Percentiles rank a stretch among this genome's conserved stretches.
These are phyloP conservation scores for Danionella dracula DNA, from an alignment of 2,797 vertebrate genomes.

Conservation along the genomic window DNA sequence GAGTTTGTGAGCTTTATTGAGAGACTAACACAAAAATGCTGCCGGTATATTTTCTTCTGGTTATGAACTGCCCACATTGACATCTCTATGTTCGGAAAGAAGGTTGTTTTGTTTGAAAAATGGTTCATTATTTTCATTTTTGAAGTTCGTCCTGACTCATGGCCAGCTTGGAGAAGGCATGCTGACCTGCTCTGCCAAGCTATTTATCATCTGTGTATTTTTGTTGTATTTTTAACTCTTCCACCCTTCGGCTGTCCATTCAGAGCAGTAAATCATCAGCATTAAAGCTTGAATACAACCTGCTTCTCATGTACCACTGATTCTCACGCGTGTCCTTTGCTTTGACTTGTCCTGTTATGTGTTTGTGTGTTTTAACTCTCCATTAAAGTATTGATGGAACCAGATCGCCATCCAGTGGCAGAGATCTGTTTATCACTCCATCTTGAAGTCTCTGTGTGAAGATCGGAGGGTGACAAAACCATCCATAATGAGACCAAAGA, in stretches of 20 bases:
- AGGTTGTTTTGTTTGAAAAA: neutral
- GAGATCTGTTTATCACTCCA: constrained; percentile 27
- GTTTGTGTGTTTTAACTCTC: constrained; percentile 8
- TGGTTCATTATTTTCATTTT: too few relatives aligned
- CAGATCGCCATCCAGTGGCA: constrained; percentile 77
- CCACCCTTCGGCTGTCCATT: neutral
- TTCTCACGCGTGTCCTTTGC: neutral
- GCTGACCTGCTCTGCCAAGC: neutral
- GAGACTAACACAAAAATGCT: neutral
- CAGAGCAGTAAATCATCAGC: neutral
- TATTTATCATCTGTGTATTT: constrained; percentile 1
- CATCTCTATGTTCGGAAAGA: neutral
- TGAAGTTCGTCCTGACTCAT: neutral
- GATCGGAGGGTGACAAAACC: constrained; percentile 51
- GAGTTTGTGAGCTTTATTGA: constrained; percentile 62
- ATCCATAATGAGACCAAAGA: constrained; percentile 52
- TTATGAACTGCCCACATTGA: neutral
- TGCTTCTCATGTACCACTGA: constrained; percentile 4
- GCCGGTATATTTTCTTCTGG: too few relatives aligned
- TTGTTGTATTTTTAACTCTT: constrained; percentile 9
- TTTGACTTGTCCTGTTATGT: neutral
- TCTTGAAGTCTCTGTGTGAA: constrained; percentile 46
- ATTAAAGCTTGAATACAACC: neutral
- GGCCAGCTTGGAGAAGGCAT: neutral
- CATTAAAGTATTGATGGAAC: constrained; percentile 40